Evolutionary conservation across 2,888 invertebrate genomes (phyloP).

Genomic region (Callinectes sapidus): DNA sequence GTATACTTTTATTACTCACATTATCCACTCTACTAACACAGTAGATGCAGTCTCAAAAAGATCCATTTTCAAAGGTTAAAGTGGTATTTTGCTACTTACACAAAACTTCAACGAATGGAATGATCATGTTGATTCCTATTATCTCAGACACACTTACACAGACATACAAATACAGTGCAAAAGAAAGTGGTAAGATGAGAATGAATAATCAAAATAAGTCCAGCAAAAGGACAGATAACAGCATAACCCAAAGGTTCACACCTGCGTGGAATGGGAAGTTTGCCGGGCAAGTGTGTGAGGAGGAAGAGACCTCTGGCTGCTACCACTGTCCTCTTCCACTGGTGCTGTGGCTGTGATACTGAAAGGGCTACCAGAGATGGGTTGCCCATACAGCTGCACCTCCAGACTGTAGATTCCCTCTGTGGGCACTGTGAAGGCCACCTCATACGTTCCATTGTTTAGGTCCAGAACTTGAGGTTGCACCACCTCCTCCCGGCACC

Average conservation of each 20-base stretch:
- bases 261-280: slow-evolving; percentile 69
- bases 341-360: slow-evolving; percentile 68
- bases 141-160: neutral
- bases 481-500: slow-evolving; percentile 37
- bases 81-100: neutral
- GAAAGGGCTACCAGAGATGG: slow-evolving; percentile 77
- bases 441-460: slow-evolving; percentile 76
- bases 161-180: neutral
- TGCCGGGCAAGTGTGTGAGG: slow-evolving; percentile 56
- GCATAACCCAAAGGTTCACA: neutral
- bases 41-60: neutral
- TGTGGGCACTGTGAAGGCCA: slow-evolving; percentile 76
- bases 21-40: neutral
- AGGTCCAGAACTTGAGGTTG: slow-evolving; percentile 74
- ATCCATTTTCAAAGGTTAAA: neutral
- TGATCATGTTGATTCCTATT: neutral
- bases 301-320: slow-evolving; percentile 59
- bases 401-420: slow-evolving; percentile 76
- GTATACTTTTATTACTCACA: neutral
- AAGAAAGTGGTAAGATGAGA: neutral
- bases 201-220: neutral
- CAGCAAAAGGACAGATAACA: neutral
- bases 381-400: slow-evolving; percentile 76
- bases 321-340: slow-evolving; percentile 73
- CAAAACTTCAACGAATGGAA: neutral